Evolutionary conservation across 2,113 vertebrate genomes (phyloP), one percentile per base, ranked within the genome.

Genomic region (Salminus brasiliensis): DNA sequence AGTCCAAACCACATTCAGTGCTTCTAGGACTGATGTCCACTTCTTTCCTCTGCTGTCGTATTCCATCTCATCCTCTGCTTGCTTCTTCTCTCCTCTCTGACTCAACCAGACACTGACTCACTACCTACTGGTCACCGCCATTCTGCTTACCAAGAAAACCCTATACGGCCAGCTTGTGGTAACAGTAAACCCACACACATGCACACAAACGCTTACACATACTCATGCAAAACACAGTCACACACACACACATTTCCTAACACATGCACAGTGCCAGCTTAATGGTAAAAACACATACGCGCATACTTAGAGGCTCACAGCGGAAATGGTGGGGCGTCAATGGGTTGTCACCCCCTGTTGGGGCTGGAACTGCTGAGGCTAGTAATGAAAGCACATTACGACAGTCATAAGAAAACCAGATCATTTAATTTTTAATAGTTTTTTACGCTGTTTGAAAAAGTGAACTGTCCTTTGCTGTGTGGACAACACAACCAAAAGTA

Each of bases 221-320:
- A 43, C 84, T 80, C 47, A 63, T 69, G 81, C 67, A 62, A 74
- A 81, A 84, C 83, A 85, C 57, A 7, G 8, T 43, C 49, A 13
- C 86, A 89, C 85, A 83, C 84, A 85, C 83, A 84, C 84, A 81
- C 86, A 81, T 82, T 71, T 32, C 85, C 83, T 53, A 71, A 74
- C 85, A 89, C 81, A 89, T 81, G 85, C 23, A 60, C 32, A 67
- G 57, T 80, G 57, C 84, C 80, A 70, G 71, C 80, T 77, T 91
- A 88, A 91, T 91, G 89, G 83, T 88, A 88, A 91, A 91, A 91
- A 90, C 88, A 89, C 18, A 60, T 30, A 12, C 27, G 88, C 21
- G 21, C 25, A 76, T 88, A 84, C 80, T 88, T 78, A 69, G 71
- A 83, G 82, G 87, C 80, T 29, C 10, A 25, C 34, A 45, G 88